Base-by-base conservation (phyloP, 2,888 invertebrate species). In the Epiblema foenella region DNA sequence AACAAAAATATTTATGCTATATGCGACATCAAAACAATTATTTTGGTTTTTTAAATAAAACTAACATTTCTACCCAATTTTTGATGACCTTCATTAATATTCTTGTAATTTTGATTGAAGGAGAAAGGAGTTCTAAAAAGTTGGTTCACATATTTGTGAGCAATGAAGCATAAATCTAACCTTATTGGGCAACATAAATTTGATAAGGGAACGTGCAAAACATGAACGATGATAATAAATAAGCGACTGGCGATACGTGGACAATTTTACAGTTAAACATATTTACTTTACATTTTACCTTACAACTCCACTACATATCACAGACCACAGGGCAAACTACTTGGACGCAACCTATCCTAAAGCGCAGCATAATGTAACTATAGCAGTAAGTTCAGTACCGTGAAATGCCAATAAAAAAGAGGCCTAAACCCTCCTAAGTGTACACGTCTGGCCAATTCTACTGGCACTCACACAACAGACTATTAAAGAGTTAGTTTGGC, bases 271-370 rank as follows among this genome's bases (percentile, higher is more conserved):
- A 68, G n/a, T 68, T 54, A 72, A 70, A 66, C 68, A 37, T 64
- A 73, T 70, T 72, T 56, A 68, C 39, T n/a, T 59, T 56, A 56
- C n/a, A 46, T 15, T 29, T 59, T 24, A 60, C 67, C 65, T 69
- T 73, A 75, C 59, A 73, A 72, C 65, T 75, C 71, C 69, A 79
- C 77, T 84, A 82, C 79, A 83, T 87, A 88, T 87, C 87, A 87
- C 88, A 87, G 88, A 83, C 83, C 80, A 80, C 80, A 75, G 81
- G 82, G 81, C 75, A 75, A 76, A 81, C 51, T 79, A 76, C 75
- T 77, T 74, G 76, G 76, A 77, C 77, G 73, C 62, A 79, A 81
- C 73, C 80, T 84, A 82, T 81, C 79, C 75, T 59, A 70, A 20
- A 66, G 60, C 37, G 60, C 33, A 65, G n/a, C 15, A 29, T 51